Base-by-base conservation (phyloP, 2,113 vertebrate species). In the Irena cyanogastra region DNA sequence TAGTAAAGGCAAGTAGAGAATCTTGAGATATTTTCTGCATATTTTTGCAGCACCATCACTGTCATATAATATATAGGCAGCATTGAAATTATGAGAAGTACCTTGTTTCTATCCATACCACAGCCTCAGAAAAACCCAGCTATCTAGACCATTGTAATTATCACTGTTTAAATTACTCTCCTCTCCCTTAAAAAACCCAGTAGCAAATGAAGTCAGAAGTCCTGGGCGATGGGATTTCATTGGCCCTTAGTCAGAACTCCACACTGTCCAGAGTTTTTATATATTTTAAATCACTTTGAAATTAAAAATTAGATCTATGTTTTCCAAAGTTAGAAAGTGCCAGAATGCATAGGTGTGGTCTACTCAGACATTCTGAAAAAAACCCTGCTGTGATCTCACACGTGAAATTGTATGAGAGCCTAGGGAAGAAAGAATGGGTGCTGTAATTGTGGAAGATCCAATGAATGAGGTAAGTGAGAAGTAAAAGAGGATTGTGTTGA, bases 151-250 rank as follows among this genome's bases (percentile, higher is more conserved):
- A 24, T 27, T 52, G 31, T 10, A 66, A 66, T 75, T 4, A 80
- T 66, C 20, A 66, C 2, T 5, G 23, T 52, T 77, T 50, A 42
- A 68, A 82, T 68, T 9, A 52, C 3, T n/a, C 6, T 59, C 11
- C 7, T 52, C 8, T 5, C 9, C 2, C 3, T 16, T 3, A 4
- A 60, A 85, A 78, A 66, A 11, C 0, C 0, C 5, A 30, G 11
- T 5, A 60, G 11, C 13, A 45, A 68, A 89, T 2, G 4, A 54
- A 63, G 33, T 54, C 4, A 35, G 17, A 91, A 91, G 11, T 37
- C 16, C 17, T 5, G 0, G 3, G 7, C 3, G 54, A 19, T 8
- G 8, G 9, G 13, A 56, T 41, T 69, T 65, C 26, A 65, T 33
- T 57, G 12, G 2, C 10, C 19, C 11, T 26, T 65, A 52, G 9